These are phyloP conservation scores for Ectemnius lituratus DNA, from an alignment of 2,888 invertebrate species.

Conservation along the genomic window DNA sequence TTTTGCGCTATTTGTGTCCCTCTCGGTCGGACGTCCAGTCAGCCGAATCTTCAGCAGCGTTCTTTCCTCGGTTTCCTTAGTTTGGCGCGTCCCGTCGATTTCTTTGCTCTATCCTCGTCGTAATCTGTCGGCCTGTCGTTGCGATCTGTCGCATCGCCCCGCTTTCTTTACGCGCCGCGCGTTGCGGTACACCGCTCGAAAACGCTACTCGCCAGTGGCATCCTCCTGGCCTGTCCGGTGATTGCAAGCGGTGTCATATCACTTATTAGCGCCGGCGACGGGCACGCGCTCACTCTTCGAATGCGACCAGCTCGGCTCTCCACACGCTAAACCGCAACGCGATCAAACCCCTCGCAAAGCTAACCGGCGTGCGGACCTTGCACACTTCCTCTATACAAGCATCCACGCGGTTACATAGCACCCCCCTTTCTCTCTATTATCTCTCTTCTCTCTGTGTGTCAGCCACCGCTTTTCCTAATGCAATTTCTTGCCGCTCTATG, in stretches of 20 bases:
- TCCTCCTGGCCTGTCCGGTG: conserved; percentile 10
- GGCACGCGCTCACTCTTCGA: conserved; percentile 21
- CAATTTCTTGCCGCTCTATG: too few species aligned
- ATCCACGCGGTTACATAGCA: conserved; percentile 53
- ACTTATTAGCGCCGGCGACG: conserved; percentile 27
- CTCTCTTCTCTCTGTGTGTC: too few species aligned
- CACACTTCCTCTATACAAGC: too few species aligned
- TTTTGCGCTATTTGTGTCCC: neutral
- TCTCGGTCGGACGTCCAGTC: neutral
- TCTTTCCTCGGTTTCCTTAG: neutral
- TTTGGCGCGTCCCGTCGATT: neutral
- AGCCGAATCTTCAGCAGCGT: neutral
- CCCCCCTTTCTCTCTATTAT: neutral
- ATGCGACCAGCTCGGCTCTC: conserved; percentile 7
- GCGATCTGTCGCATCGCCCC: conserved; percentile 37
- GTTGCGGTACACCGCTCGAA: conserved; percentile 35
- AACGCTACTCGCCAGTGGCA: conserved; percentile 18
- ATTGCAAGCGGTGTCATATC: conserved; percentile 29
- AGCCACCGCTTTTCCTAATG: too few species aligned
- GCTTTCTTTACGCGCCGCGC: conserved; percentile 14
- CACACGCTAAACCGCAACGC: too few species aligned
- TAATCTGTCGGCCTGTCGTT: conserved; percentile 18
- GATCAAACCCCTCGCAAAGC: too few species aligned
- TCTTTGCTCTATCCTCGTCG: conserved; percentile 11
- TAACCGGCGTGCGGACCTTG: too few species aligned